Conservation (phyloP, 53 echinoderm and acorn worm genomes). For the Glandiceps talaboti region DNA sequence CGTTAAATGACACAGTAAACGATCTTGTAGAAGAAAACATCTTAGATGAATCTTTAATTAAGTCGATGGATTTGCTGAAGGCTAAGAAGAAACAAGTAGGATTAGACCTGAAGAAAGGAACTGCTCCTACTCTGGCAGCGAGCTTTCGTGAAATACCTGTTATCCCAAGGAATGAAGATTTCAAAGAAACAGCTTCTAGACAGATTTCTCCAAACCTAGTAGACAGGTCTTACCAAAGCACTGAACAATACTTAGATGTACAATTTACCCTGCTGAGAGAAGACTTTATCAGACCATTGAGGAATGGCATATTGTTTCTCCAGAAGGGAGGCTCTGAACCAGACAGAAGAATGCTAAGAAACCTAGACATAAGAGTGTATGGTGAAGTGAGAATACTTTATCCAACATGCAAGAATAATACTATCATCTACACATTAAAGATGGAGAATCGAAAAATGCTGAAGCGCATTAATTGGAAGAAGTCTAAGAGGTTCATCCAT, state of each 20-base stretch:
- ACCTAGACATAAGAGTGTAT: conserved; percentile 68
- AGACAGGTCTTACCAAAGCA: conserved; percentile 41
- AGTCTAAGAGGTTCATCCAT: too few relatives aligned
- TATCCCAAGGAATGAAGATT: conserved; percentile 48
- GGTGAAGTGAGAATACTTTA: conserved; percentile 49
- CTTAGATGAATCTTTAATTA: too few relatives aligned
- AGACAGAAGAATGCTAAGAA: conserved; percentile 16
- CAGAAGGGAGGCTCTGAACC: too few relatives aligned
- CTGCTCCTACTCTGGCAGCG: conserved; percentile 41
- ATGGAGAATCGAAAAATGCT: too few relatives aligned
- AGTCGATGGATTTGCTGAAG: too few relatives aligned
- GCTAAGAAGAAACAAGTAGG: too few relatives aligned
- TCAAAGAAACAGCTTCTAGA: conserved; percentile 21
- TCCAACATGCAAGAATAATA: conserved; percentile 56
- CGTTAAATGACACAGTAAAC: too few relatives aligned
- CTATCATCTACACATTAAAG: conserved; percentile 59
- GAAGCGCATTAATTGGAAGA: too few relatives aligned
- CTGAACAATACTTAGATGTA: conserved; percentile 75
- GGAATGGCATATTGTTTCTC: conserved; percentile 65
- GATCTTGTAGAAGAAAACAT: too few relatives aligned
- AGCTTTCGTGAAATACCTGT: conserved; percentile 61
- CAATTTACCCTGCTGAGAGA: conserved; percentile 85
- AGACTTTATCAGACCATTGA: conserved; percentile 73
- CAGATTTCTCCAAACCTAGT: conserved; percentile 41
- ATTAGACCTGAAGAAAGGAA: too few relatives aligned